These are phyloP conservation scores for Todiramphus chloris DNA, from an alignment of 2,113 vertebrate genomes.

Conservation along the genomic window DNA sequence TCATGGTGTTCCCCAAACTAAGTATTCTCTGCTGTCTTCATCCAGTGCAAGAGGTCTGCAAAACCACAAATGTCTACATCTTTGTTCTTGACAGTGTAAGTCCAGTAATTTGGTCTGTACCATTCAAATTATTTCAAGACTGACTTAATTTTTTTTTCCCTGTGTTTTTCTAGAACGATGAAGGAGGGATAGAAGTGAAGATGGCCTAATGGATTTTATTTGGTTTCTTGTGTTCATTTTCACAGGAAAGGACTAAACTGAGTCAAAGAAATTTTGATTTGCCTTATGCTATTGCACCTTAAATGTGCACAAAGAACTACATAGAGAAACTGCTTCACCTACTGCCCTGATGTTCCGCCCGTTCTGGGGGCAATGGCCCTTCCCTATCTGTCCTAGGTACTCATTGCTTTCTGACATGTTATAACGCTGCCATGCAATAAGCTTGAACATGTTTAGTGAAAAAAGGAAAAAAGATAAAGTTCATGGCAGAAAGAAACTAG, in stretches of 20 bases:
- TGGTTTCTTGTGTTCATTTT: not conserved
- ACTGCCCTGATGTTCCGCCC: not conserved
- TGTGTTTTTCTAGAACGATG: not conserved
- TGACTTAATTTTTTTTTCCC: not conserved
- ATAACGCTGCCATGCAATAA: not conserved
- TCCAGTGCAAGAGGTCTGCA: not conserved
- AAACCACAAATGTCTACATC: not conserved
- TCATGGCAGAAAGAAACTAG: not conserved
- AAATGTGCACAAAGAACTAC: not conserved
- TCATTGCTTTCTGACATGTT: not conserved
- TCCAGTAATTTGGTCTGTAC: not conserved
- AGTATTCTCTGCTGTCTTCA: not conserved
- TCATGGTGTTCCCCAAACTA: not conserved
- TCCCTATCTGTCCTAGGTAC: not conserved
- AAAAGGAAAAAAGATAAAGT: not conserved
- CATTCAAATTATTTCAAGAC: not conserved
- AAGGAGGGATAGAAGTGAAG: not conserved
- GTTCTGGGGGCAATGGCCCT: not conserved
- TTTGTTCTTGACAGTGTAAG: not conserved
- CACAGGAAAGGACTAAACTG: not conserved
- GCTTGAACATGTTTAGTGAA: not conserved
- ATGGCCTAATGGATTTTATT: not conserved
- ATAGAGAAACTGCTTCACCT: not conserved
- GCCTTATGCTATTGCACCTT: not conserved
- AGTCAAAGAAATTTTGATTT: not conserved